Evolutionary conservation across 2,797 vertebrate genomes (phyloP).

Genomic region (Sylvilagus floridanus): DNA sequence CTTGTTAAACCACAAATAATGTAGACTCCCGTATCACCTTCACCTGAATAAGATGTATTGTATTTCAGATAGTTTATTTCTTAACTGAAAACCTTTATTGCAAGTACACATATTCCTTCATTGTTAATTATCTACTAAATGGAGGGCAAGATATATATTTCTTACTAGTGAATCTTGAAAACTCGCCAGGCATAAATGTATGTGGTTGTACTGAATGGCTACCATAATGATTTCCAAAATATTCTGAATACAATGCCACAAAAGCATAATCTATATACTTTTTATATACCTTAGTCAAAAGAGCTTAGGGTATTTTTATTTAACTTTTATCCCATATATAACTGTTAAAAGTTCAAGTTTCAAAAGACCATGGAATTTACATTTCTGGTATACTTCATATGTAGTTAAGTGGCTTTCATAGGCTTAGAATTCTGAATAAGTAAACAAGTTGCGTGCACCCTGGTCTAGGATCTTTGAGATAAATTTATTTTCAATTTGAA

Average conservation of each 20-base stretch:
- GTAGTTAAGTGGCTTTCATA: background rate
- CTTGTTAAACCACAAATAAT: background rate
- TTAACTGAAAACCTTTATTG: constrained; percentile 5
- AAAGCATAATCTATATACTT: background rate
- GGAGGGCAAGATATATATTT: background rate
- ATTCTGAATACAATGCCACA: background rate
- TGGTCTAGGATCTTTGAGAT: constrained; percentile 20
- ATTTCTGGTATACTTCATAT: background rate
- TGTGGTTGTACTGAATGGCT: background rate
- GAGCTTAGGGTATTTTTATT: background rate
- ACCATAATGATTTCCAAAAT: background rate
- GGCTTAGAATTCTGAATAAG: background rate
- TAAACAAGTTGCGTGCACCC: background rate
- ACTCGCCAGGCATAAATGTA: background rate
- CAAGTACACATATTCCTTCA: background rate
- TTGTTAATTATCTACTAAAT: background rate
- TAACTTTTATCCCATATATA: background rate
- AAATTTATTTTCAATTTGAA: constrained; percentile 27
- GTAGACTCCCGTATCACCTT: background rate
- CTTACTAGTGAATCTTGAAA: background rate
- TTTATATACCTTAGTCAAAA: background rate
- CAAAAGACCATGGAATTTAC: background rate
- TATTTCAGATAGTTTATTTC: background rate
- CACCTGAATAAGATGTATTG: background rate
- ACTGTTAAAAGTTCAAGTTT: background rate